phyloP scores from a whole-genome alignment of 37 sponge, comb jelly and placozoan genomes.

The Amphimedon queenslandica region DNA sequence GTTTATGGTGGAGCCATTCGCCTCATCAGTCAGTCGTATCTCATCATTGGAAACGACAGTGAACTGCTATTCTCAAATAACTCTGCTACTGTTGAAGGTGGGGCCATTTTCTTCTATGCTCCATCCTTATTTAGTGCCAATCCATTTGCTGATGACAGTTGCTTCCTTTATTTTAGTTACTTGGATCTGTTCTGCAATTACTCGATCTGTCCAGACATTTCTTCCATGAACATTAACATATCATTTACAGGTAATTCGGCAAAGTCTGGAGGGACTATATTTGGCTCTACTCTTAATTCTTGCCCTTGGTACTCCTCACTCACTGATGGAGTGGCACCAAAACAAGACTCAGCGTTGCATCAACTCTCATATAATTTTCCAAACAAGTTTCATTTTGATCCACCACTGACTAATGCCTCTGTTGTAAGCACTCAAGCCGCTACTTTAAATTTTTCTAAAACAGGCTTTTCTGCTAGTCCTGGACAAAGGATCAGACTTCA shows the following conservation, averaged over 20 bases:
- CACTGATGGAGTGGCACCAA: neutral
- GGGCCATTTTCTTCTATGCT: slow-evolving; percentile 16
- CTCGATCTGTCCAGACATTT: slow-evolving; percentile 3
- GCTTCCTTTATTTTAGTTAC: slow-evolving; percentile 35
- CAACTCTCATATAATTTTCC: neutral
- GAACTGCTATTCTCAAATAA: slow-evolving; percentile 10
- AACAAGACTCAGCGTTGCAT: neutral
- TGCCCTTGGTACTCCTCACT: slow-evolving; percentile 30
- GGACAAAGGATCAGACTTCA: neutral
- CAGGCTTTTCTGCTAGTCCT: neutral
- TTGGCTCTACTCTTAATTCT: slow-evolving; percentile 26
- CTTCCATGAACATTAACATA: neutral
- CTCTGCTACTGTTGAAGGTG: slow-evolving; percentile 20
- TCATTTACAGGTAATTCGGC: slow-evolving; percentile 21
- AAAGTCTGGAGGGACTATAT: slow-evolving; percentile 14
- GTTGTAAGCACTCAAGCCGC: neutral
- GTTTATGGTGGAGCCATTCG: slow-evolving; percentile 27
- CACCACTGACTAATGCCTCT: neutral
- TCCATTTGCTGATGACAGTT: neutral
- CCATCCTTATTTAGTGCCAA: too few relatives aligned
- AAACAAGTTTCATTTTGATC: slow-evolving; percentile 2
- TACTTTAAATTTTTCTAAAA: neutral
- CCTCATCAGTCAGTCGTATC: neutral
- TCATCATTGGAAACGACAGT: slow-evolving; percentile 4
- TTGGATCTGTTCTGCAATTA: slow-evolving; percentile 10